Base-by-base conservation (phyloP, 2,113 vertebrate species). In the Trinectes maculatus region DNA sequence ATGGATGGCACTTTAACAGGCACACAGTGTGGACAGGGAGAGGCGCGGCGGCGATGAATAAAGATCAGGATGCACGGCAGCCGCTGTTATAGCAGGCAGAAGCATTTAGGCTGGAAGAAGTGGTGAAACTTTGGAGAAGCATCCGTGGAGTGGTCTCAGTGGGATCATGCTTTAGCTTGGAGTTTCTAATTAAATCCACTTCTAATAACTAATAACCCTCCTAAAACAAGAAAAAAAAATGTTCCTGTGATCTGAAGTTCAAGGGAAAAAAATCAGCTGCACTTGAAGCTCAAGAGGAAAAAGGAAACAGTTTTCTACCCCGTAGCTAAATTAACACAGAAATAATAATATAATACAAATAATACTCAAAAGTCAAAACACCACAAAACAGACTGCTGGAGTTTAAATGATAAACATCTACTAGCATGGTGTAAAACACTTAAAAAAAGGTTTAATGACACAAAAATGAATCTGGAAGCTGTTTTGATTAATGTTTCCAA, bases 1-100 rank as follows among this genome's bases (percentile, higher is more conserved):
- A 81, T 77, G 52, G 70, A 74, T 77, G 51, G 34, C 57, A 37
- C 52, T 80, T 80, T 67, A 78, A 82, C 48, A 74, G 69, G 52
- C 63, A 62, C 65, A 21, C 39, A 33, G 61, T 64, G 62, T 51
- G 37, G 64, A 39, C 19, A 3, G 44, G 21, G 40, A 48, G n/a
- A n/a, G n/a, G n/a, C n/a, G n/a, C n/a, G n/a, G n/a, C n/a, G n/a
- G 31, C 1, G 1, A 63, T 70, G 69, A 78, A 82, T 66, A 51
- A 65, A 51, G 71, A 81, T 70, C 61, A 54, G 70, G 79, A 25
- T 3, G 6, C 49, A 71, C 67, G 64, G 46, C 72, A 43, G 66
- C 5, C 31, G 1, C 19, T 68, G 19, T 66, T 65, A 46, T 82
- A 80, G 71, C 49, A 11, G 53, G 54, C 7, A 25, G 19, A 64